Percentiles rank a stretch among this genome's conserved stretches.
These are phyloP conservation scores for Hydrochoerus hydrochaeris DNA, from an alignment of 2,113 vertebrate species.

Conservation along the genomic window DNA sequence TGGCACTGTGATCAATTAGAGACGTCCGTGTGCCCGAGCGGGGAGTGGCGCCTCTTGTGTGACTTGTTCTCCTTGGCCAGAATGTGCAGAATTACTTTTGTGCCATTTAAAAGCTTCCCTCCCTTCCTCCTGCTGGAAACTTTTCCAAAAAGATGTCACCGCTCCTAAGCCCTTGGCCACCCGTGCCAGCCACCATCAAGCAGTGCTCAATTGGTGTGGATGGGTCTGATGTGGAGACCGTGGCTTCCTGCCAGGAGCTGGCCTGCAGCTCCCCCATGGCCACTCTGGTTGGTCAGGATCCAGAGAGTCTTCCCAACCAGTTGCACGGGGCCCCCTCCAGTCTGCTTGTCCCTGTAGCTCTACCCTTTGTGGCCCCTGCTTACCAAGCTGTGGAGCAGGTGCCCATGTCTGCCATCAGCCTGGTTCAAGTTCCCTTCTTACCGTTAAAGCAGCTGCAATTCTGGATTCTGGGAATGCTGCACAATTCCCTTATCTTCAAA, in stretches of 20 bases:
- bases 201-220: rapidly evolving
- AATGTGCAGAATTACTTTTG: not conserved
- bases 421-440: not conserved
- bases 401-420: not conserved
- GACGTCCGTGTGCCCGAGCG: not conserved
- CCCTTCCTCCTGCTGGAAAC: not conserved
- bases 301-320: not conserved
- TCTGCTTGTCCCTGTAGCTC: rapidly evolving
- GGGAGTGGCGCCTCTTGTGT: rapidly evolving
- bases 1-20: not conserved
- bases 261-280: not conserved
- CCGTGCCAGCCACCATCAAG: not conserved
- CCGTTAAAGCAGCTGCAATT: no score
- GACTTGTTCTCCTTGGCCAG: not conserved
- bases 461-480: not conserved
- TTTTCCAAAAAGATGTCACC: not conserved
- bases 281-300: not conserved
- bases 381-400: not conserved
- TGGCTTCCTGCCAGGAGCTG: not conserved
- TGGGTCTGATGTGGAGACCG: rapidly evolving
- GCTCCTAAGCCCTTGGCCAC: not conserved
- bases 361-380: not conserved
- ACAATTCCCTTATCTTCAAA: not conserved
- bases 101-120: not conserved
- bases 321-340: not conserved